Base-by-base conservation (phyloP, 2,888 invertebrate species). In the Andrena haemorrhoa region DNA sequence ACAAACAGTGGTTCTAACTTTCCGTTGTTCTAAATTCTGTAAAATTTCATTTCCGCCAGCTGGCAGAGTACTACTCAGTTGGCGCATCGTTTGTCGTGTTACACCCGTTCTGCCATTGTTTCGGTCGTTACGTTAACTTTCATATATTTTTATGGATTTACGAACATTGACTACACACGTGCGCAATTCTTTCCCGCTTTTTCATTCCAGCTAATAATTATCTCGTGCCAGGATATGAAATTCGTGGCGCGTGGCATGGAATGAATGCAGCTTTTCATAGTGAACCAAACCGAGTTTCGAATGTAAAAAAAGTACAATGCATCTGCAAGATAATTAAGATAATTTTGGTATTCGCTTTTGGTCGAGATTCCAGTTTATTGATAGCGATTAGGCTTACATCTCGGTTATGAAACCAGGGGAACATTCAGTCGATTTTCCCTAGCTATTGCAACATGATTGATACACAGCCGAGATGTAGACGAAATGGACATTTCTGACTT, bases 1-100 rank as follows among this genome's bases (percentile, higher is more conserved):
- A 23, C 58, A 12, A 33, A 65, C 58, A 20, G 51, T 49, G 74
- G 23, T 70, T 12, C 74, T 70, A 79, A 81, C 74, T 79, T 74
- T 26, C 12, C 20, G 23, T 65, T 35, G 10, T 31, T 35, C 51
- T 5, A 47, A 65, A 20, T 58, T n/a, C 26, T 41, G 31, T 20
- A 70, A 70, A 82, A 82, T 70, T 70, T 79, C 61, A 74, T 74
- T 82, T 82, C 74, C 66, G 79, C 23, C 63, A 2, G 60, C 31
- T 49, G 16, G 58, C 23, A 47, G 35, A 78, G 60, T 71, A 23
- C 23, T 23, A 23, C 23, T 23, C 23, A 71, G 79, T 78, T 78
- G 71, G 47, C 31, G 60, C 70, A 29, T 53, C 16, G 26, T 56
- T 65, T 53, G 49, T 53, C 73, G 47, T n/a, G 51, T 73, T 41